phyloP scores from a whole-genome alignment of 2,888 invertebrate species.

The Rhimphoctona megacephalus region DNA sequence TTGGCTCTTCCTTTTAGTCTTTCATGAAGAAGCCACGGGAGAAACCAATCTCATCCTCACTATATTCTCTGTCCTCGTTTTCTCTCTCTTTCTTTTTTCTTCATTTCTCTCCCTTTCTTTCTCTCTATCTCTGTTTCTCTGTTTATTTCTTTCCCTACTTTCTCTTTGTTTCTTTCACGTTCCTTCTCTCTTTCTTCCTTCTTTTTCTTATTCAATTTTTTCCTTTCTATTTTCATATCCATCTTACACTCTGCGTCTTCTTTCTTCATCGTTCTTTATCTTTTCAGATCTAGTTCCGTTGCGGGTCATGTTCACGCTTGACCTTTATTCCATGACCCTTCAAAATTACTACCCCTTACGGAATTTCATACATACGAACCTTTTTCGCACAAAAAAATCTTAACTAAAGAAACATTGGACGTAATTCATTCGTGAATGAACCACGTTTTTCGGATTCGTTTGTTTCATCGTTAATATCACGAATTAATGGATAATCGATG shows the following conservation, averaged over 20 bases:
- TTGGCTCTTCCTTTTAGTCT: conserved; percentile 76
- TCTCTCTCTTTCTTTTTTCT: conserved; percentile 1
- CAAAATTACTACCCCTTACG: background rate
- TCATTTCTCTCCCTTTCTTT: background rate
- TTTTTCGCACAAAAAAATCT: background rate
- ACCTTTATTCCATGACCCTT: conserved; percentile 14
- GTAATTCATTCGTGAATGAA: background rate
- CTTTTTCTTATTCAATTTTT: conserved; percentile 13
- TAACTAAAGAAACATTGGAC: background rate
- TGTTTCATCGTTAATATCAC: background rate
- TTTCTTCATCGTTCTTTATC: conserved; percentile 18
- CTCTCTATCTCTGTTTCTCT: conserved; percentile 21
- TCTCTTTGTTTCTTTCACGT: conserved; percentile 24
- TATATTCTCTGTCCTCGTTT: conserved; percentile 20
- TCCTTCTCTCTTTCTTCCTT: conserved; percentile 9
- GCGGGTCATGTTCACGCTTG: conserved; percentile 42
- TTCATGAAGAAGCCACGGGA: conserved; percentile 66
- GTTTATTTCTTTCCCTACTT: conserved; percentile 23
- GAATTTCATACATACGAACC: background rate
- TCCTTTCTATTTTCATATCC: background rate
- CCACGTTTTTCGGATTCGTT: background rate
- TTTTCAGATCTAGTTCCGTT: conserved; percentile 42
- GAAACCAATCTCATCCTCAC: conserved; percentile 71
- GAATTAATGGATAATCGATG: conserved; percentile 50
- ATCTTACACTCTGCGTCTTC: conserved; percentile 19